Evolutionary conservation across 2,113 vertebrate genomes (phyloP).

Genomic region (Podiceps cristatus): DNA sequence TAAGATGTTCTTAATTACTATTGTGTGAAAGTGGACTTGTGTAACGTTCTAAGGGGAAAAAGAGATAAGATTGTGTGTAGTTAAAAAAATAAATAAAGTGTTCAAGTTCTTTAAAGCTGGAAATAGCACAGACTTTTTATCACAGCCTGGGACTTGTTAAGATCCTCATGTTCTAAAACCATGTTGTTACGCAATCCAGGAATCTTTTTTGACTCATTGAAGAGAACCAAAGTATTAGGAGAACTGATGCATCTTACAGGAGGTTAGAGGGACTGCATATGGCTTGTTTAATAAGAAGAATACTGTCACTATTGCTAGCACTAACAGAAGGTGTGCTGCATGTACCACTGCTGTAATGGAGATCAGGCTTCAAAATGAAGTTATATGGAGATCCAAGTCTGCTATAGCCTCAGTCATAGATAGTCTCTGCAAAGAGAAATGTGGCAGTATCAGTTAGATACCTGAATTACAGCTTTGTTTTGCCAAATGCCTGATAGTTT

Average conservation of each 20-base stretch:
- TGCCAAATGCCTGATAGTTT: not conserved
- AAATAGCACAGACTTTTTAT: not conserved
- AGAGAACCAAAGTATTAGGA: not conserved
- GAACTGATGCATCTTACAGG: not conserved
- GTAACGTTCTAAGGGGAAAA: not conserved
- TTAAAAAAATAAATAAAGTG: not conserved
- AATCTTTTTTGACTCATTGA: not conserved
- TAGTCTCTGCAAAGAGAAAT: not conserved
- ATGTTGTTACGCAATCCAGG: not conserved
- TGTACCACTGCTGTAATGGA: not conserved
- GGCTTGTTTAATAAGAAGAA: not conserved
- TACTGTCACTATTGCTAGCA: not conserved
- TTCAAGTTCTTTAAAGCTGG: not conserved
- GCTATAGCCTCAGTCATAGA: not conserved
- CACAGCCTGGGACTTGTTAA: not conserved
- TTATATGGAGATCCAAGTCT: accelerated
- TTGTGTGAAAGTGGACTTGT: not conserved
- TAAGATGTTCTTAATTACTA: not conserved
- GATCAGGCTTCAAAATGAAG: not conserved
- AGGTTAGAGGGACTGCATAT: not conserved
- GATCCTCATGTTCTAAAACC: not conserved
- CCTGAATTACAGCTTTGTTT: not conserved
- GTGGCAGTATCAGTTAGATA: not conserved
- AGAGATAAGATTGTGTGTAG: not conserved
- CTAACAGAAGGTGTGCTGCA: not conserved